These are phyloP conservation scores for Lutjanus erythropterus DNA, from an alignment of 2,113 vertebrate species.

Conservation along the genomic window DNA sequence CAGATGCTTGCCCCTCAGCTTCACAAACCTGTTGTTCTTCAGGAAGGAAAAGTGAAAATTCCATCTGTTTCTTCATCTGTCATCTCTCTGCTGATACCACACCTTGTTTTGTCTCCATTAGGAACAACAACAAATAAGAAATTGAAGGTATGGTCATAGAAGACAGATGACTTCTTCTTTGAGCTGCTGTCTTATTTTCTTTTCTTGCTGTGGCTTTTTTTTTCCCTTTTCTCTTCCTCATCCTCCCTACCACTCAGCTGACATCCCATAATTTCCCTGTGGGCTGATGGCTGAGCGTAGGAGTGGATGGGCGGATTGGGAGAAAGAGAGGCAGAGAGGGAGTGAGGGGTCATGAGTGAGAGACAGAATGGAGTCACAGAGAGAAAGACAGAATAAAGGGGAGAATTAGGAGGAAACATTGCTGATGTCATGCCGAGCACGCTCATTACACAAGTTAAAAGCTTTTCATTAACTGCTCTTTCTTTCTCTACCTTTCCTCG, in stretches of 20 bases:
- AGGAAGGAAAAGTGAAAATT: neutral
- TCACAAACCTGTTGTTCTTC: neutral
- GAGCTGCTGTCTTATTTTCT: slow-evolving; percentile 11
- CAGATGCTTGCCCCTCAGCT: neutral
- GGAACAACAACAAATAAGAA: slow-evolving; percentile 18
- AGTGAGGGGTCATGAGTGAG: slow-evolving; percentile 1
- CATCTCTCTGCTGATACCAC: neutral
- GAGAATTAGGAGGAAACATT: neutral
- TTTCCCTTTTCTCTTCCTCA: neutral
- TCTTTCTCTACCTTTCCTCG: neutral
- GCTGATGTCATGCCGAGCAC: neutral
- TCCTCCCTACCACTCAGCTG: slow-evolving; percentile 27
- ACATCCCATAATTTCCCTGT: slow-evolving; percentile 58
- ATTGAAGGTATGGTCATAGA: slow-evolving; percentile 6
- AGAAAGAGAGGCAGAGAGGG: neutral
- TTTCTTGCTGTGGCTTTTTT: neutral
- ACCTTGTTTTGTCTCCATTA: slow-evolving; percentile 9
- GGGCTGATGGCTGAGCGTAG: slow-evolving; percentile 29
- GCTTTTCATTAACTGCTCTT: neutral
- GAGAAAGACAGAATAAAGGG: neutral
- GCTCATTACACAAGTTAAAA: neutral
- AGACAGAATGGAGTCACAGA: neutral
- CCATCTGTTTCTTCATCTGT: slow-evolving; percentile 7
- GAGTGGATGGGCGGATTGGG: slow-evolving; percentile 22
- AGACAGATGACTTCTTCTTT: slow-evolving; percentile 30